Evolutionary conservation across 2,797 vertebrate genomes (phyloP), one percentile per base, ranked within the genome.

Genomic region (Vireo griseus): DNA sequence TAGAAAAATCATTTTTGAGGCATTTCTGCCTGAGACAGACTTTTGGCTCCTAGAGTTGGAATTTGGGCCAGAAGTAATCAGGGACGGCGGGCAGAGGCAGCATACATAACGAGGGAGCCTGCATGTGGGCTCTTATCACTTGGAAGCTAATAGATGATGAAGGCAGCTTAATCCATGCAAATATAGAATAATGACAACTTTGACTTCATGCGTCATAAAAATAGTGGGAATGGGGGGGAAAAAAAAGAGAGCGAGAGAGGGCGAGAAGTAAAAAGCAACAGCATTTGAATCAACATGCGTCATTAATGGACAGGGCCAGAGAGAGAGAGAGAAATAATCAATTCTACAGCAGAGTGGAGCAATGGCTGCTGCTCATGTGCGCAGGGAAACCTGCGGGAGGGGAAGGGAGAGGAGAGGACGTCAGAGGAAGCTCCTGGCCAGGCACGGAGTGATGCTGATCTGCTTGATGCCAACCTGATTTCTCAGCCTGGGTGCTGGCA

Each of bases 171-270:
- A 95, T 84, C 92, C 94, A 88, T 90, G 94, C 82, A 97, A 95
- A 96, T 96, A 88, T 71, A 90, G 95, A 96, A 90, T 94, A 94
- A 97, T 92, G 95, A 96, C 92, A 96, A 94, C 87, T 86, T 72
- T 90, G 91, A 88, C 85, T 96, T 95, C 84, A 54, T 91, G 92
- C 79, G 48, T 96, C 89, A 96, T 37, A 63, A 94, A 96, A 95
- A 88, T n/a, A 66, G 65, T 62, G 50, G 78, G 68, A 91, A 83
- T 29, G 2, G 35, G 3, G 10, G 11, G 5, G 40, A 1, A 2
- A 33, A 17, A 47, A 13, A 33, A 40, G 14, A 40, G 39, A 40
- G 39, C 13, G 13, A 55, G 33, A 35, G 72, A 54, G 40, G 12
- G 65, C 22, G 86, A 86, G 71, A 51, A 90, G 88, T 25, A 45